Conservation (phyloP, 92 coral and sea anemone genomes). For the Epizoanthus ramosus region DNA sequence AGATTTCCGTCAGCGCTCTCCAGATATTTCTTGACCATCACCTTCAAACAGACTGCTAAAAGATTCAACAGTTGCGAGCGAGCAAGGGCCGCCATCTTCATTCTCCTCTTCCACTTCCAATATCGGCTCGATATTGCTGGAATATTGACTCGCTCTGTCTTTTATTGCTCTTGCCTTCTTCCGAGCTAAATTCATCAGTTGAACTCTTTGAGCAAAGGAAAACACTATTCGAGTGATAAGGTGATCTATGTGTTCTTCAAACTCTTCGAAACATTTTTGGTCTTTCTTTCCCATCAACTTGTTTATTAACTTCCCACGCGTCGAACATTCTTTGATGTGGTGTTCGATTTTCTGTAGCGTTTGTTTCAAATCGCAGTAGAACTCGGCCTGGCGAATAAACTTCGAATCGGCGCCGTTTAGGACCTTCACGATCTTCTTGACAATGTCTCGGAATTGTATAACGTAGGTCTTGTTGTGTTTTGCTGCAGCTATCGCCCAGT, state of each 20-base stretch:
- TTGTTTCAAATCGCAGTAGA: slow-evolving; percentile 90
- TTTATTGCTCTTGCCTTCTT: slow-evolving; percentile 40
- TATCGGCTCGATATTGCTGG: neutral
- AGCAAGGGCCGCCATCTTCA: slow-evolving; percentile 31
- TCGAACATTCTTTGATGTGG: slow-evolving; percentile 71
- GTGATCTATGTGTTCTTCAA: slow-evolving; percentile 82
- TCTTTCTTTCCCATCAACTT: slow-evolving; percentile 86
- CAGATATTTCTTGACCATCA: slow-evolving; percentile 23
- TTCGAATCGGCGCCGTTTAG: slow-evolving; percentile 87
- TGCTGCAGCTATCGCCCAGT: slow-evolving; percentile 88
- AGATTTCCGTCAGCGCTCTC: slow-evolving; percentile 38
- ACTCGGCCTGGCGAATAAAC: slow-evolving; percentile 90
- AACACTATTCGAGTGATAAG: slow-evolving; percentile 91
- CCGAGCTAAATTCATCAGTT: slow-evolving; percentile 66
- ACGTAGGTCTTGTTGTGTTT: slow-evolving; percentile 89
- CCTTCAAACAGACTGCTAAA: slow-evolving; percentile 39
- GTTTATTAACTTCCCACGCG: slow-evolving; percentile 80
- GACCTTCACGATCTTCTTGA: slow-evolving; percentile 86
- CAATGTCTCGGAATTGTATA: slow-evolving; percentile 74
- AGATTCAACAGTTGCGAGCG: slow-evolving; percentile 42
- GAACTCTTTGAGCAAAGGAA: slow-evolving; percentile 89
- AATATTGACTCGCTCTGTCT: slow-evolving; percentile 22
- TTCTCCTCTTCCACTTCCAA: slow-evolving; percentile 64
- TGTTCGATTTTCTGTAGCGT: slow-evolving; percentile 80
- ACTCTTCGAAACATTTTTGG: slow-evolving; percentile 79